Conservation (phyloP, 2,113 vertebrate genomes). For the Rhynchomys soricoides region DNA sequence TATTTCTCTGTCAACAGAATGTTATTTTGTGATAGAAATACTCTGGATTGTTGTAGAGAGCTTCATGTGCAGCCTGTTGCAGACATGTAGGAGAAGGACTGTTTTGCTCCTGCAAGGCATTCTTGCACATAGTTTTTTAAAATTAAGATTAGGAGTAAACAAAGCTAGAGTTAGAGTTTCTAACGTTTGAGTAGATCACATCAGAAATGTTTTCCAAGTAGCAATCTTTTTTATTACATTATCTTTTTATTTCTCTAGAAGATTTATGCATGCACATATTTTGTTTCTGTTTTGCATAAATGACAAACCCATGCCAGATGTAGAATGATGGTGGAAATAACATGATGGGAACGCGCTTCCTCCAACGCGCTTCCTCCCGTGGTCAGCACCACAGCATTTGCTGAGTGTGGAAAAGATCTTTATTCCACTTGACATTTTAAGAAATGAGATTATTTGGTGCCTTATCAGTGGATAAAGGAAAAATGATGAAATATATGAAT, state of each 20-base stretch:
- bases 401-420: neutral
- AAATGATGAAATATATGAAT: constrained; percentile 8
- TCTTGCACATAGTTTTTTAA: constrained; percentile 2
- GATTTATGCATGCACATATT: neutral
- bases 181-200: neutral
- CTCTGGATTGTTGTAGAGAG: constrained; percentile 73
- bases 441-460: constrained; percentile 27
- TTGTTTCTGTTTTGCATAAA: constrained; percentile 52
- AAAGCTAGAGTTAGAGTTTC: constrained; percentile 27
- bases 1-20: constrained; percentile 75
- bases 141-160: neutral
- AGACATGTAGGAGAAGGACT: constrained; percentile 55
- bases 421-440: neutral
- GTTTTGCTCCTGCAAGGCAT: neutral
- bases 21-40: constrained; percentile 70
- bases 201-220: constrained; percentile 2
- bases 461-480: neutral
- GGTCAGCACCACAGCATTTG: neutral
- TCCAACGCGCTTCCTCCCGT: neutral
- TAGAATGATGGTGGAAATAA: neutral
- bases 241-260: constrained; percentile 49
- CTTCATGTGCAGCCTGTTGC: constrained; percentile 32
- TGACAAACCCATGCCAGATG: constrained; percentile 36
- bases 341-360: neutral
- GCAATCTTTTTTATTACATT: constrained; percentile 26